Evolutionary conservation across 2,888 invertebrate species (phyloP), one percentile per base, ranked within the genome.

Genomic region (Sylvicola cinctus): DNA sequence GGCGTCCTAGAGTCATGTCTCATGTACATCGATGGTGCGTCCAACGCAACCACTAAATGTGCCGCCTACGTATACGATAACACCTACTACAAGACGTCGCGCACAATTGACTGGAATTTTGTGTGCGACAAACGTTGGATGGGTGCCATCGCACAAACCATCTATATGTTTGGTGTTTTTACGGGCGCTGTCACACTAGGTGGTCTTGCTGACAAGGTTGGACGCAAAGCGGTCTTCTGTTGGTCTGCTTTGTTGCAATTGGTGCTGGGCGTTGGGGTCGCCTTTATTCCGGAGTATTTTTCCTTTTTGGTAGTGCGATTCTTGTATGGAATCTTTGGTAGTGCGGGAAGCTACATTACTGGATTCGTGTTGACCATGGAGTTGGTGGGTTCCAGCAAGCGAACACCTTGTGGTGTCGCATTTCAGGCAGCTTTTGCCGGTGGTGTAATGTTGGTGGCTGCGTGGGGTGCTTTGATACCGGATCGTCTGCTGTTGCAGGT

Each of bases 141-240:
- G 70, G 77, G 79, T 2, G 75, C 84, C 2, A 51, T 80, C 14
- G 75, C 80, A 0, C 84, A 85, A 50, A 72, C 77, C 4, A 49
- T 65, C 30, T 79, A 74, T 50, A 85, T 87, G 85, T 63, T 83
- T 47, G 85, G 85, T 6, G 81, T 81, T 4, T 74, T 85, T 42
- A 61, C 69, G 1, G 85, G 84, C 1, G 81, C 84, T 0, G 69
- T 84, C 1, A 65, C 70, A 1, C 61, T 84, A 16, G 85, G 85
- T 10, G 70, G 73, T 36, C 54, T 83, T 46, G 83, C 84, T 3
- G 85, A 85, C 47, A 76, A 70, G 55, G 67, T 77, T 40, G 84
- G 84, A 16, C 65, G 84, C 20, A 84, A 81, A 55, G 70, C 70
- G 1, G 69, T 83, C 25, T 83, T 80, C 45, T 74, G 77, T 43